Base-by-base conservation (phyloP, 2,888 invertebrate species). In the Philereme vetulata region DNA sequence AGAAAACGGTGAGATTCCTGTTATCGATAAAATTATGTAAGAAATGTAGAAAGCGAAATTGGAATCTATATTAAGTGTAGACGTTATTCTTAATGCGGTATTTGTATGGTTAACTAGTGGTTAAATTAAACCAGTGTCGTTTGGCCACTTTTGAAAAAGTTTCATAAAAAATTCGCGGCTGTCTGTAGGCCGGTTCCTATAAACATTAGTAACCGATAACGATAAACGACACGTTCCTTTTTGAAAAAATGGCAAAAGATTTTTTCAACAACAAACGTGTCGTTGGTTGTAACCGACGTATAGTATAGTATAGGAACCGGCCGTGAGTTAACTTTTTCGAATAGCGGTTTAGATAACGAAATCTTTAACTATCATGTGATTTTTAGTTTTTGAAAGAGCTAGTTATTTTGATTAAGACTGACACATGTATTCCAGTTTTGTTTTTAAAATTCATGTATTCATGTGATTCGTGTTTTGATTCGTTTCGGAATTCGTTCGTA, bases 1-100 rank as follows among this genome's bases (percentile, higher is more conserved):
- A 76, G 76, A 81, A 85, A 80, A 87, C 92, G 92, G 92, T 92
- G 85, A 86, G 90, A 89, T 92, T 92, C 92, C 92, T 92, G 87
- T 90, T 88, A 86, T 88, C 86, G 80, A 80, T 92, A 88, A 84
- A 66, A 74, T 66, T 81, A 79, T 77, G 72, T 84, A 86, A 86
- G 85, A 78, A 78, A 84, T 83, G 82, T 88, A 90, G 89, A 88
- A 86, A 86, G 78, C 83, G 82, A 88, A 84, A 86, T 90, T 86
- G 83, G 82, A 85, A 85, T 84, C 84, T 78, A 82, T 79, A 74
- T 66, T 84, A 82, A 84, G 76, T 78, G 81, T 90, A 90, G 88
- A 82, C 83, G 88, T 91, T 89, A 85, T 77, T 76, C 77, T 74
- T 84, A 81, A 80, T 76, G 78, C 79, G 80, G 82, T 87, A 84